Evolutionary conservation across 2,888 invertebrate species (phyloP).

Genomic region (Omphaloscelis lunosa): DNA sequence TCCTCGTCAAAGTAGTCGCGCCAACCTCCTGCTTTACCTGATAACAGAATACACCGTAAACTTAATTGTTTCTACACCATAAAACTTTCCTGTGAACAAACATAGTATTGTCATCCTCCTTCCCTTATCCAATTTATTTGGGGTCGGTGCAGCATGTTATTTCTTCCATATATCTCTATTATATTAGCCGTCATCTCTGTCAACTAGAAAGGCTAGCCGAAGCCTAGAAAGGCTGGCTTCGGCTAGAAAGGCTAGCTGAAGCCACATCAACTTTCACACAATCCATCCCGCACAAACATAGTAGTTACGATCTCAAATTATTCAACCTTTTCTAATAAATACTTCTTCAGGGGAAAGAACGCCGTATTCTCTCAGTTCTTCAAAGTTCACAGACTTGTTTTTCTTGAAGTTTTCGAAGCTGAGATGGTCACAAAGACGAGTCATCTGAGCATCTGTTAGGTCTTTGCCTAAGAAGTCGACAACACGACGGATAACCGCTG

Average conservation of each 20-base stretch:
- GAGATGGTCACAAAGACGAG: slow-evolving; percentile 91
- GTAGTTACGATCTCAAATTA: neutral
- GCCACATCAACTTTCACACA: neutral
- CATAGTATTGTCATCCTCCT: neutral
- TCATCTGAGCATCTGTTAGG: slow-evolving; percentile 87
- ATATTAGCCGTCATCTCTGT: too few relatives aligned
- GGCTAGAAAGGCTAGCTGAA: too few relatives aligned
- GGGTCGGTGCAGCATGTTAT: too few relatives aligned
- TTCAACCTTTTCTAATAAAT: slow-evolving; percentile 68
- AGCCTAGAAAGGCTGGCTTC: too few relatives aligned
- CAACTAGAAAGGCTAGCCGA: too few relatives aligned
- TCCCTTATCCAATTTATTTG: neutral
- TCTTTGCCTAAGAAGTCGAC: slow-evolving; percentile 90
- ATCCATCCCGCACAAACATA: neutral
- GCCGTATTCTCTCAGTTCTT: slow-evolving; percentile 43
- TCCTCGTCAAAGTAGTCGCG: slow-evolving; percentile 93
- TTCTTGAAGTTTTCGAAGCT: slow-evolving; percentile 94
- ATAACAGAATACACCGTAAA: slow-evolving; percentile 5
- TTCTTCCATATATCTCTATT: too few relatives aligned
- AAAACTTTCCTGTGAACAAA: neutral
- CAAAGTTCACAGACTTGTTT: slow-evolving; percentile 90
- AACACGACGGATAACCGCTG: slow-evolving; percentile 77
- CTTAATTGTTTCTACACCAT: neutral
- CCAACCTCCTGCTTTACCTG: slow-evolving; percentile 93
- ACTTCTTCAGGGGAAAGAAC: slow-evolving; percentile 37